Evolutionary conservation across 2,797 vertebrate genomes (phyloP), one percentile per base, ranked within the genome.

Genomic region (Catostomus latipinnis): DNA sequence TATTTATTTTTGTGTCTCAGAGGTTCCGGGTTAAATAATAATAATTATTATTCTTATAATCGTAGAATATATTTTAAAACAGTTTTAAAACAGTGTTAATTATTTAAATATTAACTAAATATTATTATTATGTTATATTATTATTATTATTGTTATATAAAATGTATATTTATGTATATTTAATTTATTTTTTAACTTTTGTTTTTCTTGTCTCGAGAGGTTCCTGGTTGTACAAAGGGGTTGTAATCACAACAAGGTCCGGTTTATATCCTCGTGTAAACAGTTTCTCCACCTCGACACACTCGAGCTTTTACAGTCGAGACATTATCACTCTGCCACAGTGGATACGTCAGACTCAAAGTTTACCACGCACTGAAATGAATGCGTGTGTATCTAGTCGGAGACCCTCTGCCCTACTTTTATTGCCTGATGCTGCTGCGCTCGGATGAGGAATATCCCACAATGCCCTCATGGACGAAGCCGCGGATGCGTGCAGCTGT

Each of bases 331-430:
- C 49, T 5, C 72, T 13, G 18, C 53, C 58, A 74, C 57, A 12
- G 34, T 46, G 74, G 16, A 57, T 34, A 13, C 74, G 65, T 68
- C 74, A 52, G 54, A 13, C 34, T 34, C 34, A 34, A 34, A 34
- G 34, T 34, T 34, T 34, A 34, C 4, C 34, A n/a, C 43, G 77
- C 34, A 16, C 10, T 34, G 34, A 34, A 34, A 3, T 34, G 34
- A 52, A 14, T 22, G 45, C 53, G 50, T 6, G 54, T 54, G 52
- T 49, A 22, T 56, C 69, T 73, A 72, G 58, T 62, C 72, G 11
- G 81, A 61, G 63, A 71, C 72, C 79, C 73, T 85, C 82, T 93
- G 93, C 85, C 91, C 93, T 92, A 93, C 90, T 93, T 92, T 90
- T 80, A 78, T 88, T 82, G 89, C 88, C 88, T 91, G 93, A 92